Base-by-base conservation (phyloP, 2,888 invertebrate genomes). In the Cheilosia variabilis region DNA sequence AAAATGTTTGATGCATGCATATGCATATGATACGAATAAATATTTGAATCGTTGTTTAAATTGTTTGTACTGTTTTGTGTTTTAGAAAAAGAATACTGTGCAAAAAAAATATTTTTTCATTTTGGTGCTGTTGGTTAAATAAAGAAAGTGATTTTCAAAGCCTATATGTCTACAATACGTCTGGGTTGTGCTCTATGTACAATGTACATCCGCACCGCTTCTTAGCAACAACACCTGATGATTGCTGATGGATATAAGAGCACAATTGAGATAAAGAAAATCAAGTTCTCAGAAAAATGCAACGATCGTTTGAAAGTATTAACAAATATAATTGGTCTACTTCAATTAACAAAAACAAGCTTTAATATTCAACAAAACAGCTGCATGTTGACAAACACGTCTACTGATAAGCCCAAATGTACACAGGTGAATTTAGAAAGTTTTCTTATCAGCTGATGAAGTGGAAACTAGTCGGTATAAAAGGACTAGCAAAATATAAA, bases 351-450 rank as follows among this genome's bases (percentile, higher is more conserved):
- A 41, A 27, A 66, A 24, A 37, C 37, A n/a, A 41, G 9, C 9
- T 31, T 9, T 10, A 5, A 45, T 15, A 10, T 13, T 6, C 24
- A 24, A 9, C 13, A 47, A 75, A 75, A 75, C 27, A 13, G 5
- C 27, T 45, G 43, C 50, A 27, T 19, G 43, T 37, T 41, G 57
- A 75, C 57, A 65, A 65, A 57, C 27, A 24, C 5, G 37, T 47
- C 19, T 27, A 41, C 47, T 57, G 75, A 75, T 75, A 75, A 75
- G 65, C 13, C 24, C 37, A 65, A 45, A 47, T 7, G 9, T 31
- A 47, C 4, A 52, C 55, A 50, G 22, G 45, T 57, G 34, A 45
- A n/a, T 41, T 47, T 57, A 37, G 37, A 57, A 50, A 37, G 6
- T 66, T 19, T 13, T 19, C 37, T 66, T 75, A 65, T 75, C 65